Percentiles rank a stretch among this genome's conserved stretches.
Conservation (phyloP, 2,797 vertebrate species). For the Protonibea diacanthus region DNA sequence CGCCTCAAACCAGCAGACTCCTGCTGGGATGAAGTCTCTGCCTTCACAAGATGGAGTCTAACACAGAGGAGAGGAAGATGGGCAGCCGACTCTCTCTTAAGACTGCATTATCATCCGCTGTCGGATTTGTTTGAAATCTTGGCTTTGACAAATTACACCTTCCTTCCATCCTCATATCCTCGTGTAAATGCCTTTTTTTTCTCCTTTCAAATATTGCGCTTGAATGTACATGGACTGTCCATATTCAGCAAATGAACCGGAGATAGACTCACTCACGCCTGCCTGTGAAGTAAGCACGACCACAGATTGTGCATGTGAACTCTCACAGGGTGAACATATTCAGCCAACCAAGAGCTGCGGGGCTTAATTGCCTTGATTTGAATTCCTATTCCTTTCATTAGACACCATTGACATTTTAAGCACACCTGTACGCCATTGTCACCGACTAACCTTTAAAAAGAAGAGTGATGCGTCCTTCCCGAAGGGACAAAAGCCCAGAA, state of each 20-base stretch:
- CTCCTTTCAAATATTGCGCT: conserved; percentile 46
- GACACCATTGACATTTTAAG: conserved; percentile 77
- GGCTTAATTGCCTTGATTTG: conserved; percentile 67
- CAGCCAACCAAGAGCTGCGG: conserved; percentile 40
- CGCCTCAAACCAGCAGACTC: conserved; percentile 51
- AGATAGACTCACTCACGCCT: conserved; percentile 54
- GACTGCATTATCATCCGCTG: conserved; percentile 60
- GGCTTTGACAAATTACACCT: conserved; percentile 69
- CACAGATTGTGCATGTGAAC: conserved; percentile 34
- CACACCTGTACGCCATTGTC: conserved; percentile 55
- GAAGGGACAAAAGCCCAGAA: conserved; percentile 45
- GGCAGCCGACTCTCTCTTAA: conserved; percentile 51
- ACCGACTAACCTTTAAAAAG: conserved; percentile 67
- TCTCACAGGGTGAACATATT: conserved; percentile 33
- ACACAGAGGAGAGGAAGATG: conserved; percentile 41
- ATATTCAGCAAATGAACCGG: conserved; percentile 58
- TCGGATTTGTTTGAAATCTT: conserved; percentile 62
- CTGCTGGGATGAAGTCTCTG: conserved; percentile 72
- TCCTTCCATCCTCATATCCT: conserved; percentile 44
- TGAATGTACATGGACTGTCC: conserved; percentile 40
- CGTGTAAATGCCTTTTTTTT: conserved; percentile 51
- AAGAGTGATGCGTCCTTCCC: conserved; percentile 51
- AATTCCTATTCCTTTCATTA: conserved; percentile 71
- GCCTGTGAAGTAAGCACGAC: conserved; percentile 51
- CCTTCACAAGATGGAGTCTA: conserved; percentile 66